Evolutionary conservation across 1,140 invertebrate species (phyloP), one percentile per base, ranked within the genome.

Genomic region (Leptoteleia sp.): DNA sequence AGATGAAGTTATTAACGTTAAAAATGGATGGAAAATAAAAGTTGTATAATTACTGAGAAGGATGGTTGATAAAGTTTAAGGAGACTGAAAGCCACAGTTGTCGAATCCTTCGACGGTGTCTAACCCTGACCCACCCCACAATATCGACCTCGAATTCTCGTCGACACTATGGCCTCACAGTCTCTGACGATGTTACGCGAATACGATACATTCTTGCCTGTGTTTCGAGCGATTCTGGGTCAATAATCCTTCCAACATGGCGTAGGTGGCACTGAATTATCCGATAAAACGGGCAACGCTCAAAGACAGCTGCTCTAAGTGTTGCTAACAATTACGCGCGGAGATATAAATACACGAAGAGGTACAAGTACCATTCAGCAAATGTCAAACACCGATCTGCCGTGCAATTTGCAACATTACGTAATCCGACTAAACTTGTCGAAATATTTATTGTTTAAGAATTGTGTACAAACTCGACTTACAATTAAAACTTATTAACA

Each of bases 41-140:
- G n/a, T n/a, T n/a, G n/a, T n/a, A n/a, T n/a, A n/a, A n/a, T n/a
- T n/a, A n/a, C n/a, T n/a, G n/a, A n/a, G n/a, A n/a, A n/a, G 5
- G 13, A 42, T 25, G 7, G 13, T n/a, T 35, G 13, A 33, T 65
- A 54, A 67, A 67, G 40, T 29, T 40, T 25, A 54, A 54, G 40
- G 40, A 37, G 55, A 76, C 48, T 68, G 64, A 54, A 33, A 55
- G 55, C 54, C 35, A 64, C 25, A 54, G 52, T 68, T 62, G 16
- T 57, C n/a, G 40, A 43, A 79, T 68, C 57, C 59, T 68, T 62
- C 35, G 22, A 9, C 45, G 43, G 29, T 55, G 55, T 64, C 52
- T 80, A 80, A 80, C 77, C 77, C 71, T 80, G 78, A 80, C 78
- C 78, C 78, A 72, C 67, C 67, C 71, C 77, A 80, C 77, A 76